Evolutionary conservation across 2,797 vertebrate species (phyloP).

Genomic region (Takifugu rubripes): DNA sequence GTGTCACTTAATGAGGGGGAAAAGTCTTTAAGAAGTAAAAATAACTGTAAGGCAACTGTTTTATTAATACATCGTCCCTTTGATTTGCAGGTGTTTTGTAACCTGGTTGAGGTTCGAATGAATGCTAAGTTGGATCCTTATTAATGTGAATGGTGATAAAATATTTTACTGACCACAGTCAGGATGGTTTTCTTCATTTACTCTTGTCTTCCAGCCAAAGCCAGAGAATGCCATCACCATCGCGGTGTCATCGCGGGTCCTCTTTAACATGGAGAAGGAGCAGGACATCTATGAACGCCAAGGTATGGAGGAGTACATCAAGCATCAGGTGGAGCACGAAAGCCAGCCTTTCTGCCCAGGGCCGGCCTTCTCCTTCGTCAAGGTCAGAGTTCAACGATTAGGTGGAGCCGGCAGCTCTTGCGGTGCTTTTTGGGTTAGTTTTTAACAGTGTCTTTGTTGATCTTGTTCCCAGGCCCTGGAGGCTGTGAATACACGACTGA

Average conservation of each 20-base stretch:
- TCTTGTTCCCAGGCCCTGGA: conserved; percentile 82
- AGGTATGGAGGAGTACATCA: conserved; percentile 90
- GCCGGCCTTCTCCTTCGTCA: conserved; percentile 93
- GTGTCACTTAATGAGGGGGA: too few species aligned
- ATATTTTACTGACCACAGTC: too few species aligned
- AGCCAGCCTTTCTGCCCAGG: conserved; percentile 87
- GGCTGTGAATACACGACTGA: conserved; percentile 84
- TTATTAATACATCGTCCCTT: too few species aligned
- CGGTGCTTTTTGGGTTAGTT: conserved; percentile 7
- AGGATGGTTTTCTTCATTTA: too few species aligned
- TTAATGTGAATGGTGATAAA: too few species aligned
- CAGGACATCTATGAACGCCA: conserved; percentile 85
- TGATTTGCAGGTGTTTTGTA: too few species aligned
- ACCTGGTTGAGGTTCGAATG: too few species aligned
- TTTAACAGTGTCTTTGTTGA: conserved; percentile 13
- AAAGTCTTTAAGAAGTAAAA: too few species aligned
- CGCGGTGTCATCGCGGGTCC: conserved; percentile 87
- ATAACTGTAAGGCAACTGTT: too few species aligned
- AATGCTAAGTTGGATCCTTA: too few species aligned
- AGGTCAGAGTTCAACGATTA: conserved; percentile 73
- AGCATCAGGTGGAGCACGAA: conserved; percentile 90
- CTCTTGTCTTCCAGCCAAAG: conserved; percentile 75
- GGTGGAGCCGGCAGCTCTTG: neutral
- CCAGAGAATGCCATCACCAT: conserved; percentile 92
- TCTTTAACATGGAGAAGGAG: conserved; percentile 95